Conservation (phyloP, 2,888 invertebrate species). For the Polietes domitor region DNA sequence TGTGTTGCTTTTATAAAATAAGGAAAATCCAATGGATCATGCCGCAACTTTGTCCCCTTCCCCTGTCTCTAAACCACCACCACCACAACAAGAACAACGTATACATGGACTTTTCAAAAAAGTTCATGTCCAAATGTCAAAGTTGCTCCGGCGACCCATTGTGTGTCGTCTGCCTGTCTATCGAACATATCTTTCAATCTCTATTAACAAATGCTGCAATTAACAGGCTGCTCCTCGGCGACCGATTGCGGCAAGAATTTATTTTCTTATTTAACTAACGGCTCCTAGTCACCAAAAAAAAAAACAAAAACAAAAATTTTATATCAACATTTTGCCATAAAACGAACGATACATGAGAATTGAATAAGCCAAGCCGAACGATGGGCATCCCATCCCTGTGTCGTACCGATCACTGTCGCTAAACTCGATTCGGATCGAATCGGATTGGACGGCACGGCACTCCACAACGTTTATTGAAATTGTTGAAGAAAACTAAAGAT, state of each 20-base stretch:
- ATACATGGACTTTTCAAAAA: constrained; percentile 50
- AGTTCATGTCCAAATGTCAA: constrained; percentile 3
- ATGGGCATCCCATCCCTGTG: neutral
- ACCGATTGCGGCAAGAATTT: neutral
- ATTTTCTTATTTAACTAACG: constrained; percentile 53
- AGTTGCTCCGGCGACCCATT: neutral
- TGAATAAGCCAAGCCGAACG: neutral
- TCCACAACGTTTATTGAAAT: constrained; percentile 9
- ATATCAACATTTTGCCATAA: constrained; percentile 59
- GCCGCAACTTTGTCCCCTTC: neutral
- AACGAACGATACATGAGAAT: constrained; percentile 52
- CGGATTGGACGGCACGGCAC: neutral
- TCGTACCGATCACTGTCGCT: neutral
- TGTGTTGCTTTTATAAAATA: constrained; percentile 58
- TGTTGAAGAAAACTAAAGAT: constrained; percentile 34
- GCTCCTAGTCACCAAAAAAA: constrained; percentile 68
- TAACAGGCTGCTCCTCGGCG: neutral
- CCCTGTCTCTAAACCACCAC: neutral
- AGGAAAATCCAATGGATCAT: neutral
- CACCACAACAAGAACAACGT: neutral
- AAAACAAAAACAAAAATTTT: constrained; percentile 42
- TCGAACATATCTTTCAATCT: constrained; percentile 22
- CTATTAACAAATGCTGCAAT: constrained; percentile 27
- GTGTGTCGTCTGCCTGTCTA: neutral
- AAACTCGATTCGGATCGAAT: neutral